Percentiles rank a stretch among this genome's conserved stretches.
Evolutionary conservation across 2,888 invertebrate genomes (phyloP).

Genomic region (Torymus tubicola): DNA sequence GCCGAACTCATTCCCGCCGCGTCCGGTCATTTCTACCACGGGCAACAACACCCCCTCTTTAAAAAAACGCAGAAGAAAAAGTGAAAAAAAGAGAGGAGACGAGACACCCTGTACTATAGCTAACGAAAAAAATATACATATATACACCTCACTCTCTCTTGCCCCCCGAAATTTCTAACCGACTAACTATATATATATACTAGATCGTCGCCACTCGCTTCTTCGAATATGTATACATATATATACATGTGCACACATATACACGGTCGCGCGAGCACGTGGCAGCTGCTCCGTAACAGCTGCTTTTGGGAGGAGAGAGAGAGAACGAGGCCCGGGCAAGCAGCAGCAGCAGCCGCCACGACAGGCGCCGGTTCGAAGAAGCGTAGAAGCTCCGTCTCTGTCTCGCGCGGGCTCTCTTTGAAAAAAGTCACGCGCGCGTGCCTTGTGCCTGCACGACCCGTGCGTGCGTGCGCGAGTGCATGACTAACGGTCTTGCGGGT

Average conservation of each 20-base stretch:
- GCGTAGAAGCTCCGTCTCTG: not conserved
- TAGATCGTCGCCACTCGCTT: conserved; percentile 16
- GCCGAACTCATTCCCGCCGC: no score
- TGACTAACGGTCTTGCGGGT: not conserved
- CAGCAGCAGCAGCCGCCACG: conserved; percentile 32
- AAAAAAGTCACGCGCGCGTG: conserved; percentile 18
- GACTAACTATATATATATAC: conserved; percentile 31
- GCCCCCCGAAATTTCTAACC: conserved; percentile 36
- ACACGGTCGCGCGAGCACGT: conserved; percentile 27
- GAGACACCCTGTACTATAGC: not conserved
- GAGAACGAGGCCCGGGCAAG: not conserved
- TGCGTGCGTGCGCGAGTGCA: not conserved
- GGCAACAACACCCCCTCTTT: not conserved
- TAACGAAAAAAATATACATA: no score
- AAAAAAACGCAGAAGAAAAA: not conserved
- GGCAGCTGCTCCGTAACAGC: conserved; percentile 52
- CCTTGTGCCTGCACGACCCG: no score
- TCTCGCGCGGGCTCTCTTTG: not conserved
- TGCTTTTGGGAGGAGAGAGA: conserved; percentile 35
- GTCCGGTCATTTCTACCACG: no score
- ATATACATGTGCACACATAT: no score
- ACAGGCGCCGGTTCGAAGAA: not conserved
- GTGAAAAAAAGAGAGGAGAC: not conserved
- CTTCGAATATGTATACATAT: no score
- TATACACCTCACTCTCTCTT: no score